Evolutionary conservation across 2,888 invertebrate genomes (phyloP).

Genomic region (Noctua pronuba): DNA sequence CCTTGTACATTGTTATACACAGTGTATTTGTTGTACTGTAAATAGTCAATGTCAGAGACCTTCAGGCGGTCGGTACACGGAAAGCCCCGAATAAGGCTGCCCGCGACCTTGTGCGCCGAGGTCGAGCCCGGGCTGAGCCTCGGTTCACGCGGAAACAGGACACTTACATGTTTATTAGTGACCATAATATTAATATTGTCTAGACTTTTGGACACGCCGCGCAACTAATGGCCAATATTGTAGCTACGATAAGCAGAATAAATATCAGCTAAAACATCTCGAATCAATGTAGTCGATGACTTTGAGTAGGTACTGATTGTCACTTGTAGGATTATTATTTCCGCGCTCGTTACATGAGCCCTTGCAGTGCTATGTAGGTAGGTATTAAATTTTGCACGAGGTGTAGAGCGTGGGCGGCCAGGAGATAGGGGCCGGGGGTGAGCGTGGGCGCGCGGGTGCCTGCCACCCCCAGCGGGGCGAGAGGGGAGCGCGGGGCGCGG

Average conservation of each 20-base stretch:
- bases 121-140: conserved; percentile 75
- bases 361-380: conserved; percentile 68
- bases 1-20: conserved; percentile 67
- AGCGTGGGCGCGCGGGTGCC: conserved; percentile 76
- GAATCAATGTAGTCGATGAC: conserved; percentile 1
- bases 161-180: conserved; percentile 61
- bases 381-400: conserved; percentile 87
- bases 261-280: conserved; percentile 20
- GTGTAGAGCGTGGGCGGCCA: conserved; percentile 77
- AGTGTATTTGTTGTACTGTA: conserved; percentile 74
- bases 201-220: conserved; percentile 58
- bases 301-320: conserved; percentile 16
- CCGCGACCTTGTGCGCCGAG: conserved; percentile 81
- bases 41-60: conserved; percentile 82
- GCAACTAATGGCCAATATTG: conserved; percentile 38
- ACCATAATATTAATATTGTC: conserved; percentile 52
- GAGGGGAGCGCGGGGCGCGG: conserved; percentile 66
- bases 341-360: conserved; percentile 73
- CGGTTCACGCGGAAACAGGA: conserved; percentile 77
- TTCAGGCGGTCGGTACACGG: conserved; percentile 83
- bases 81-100: conserved; percentile 80
- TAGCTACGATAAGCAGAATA: conserved; percentile 27
- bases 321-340: conserved; percentile 68
- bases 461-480: conserved; percentile 60
- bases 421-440: conserved; percentile 74